Evolutionary conservation across 2,113 vertebrate species (phyloP).

Genomic region (Psilopogon haemacephalus): DNA sequence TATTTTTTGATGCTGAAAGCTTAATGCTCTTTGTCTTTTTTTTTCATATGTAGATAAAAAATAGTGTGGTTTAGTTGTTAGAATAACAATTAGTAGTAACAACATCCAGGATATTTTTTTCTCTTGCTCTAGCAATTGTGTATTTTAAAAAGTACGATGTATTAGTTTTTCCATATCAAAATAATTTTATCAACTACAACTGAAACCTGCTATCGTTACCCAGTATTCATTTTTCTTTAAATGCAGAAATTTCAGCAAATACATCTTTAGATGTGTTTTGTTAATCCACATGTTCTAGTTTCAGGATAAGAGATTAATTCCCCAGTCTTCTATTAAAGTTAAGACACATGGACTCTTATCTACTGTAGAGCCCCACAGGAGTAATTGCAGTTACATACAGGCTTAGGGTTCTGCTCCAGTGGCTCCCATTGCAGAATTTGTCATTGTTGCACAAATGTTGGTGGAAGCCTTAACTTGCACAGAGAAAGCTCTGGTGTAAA

Average conservation of each 20-base stretch:
- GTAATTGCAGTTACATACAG: background rate
- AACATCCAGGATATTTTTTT: background rate
- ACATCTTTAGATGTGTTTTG: background rate
- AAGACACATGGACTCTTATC: background rate
- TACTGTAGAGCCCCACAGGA: background rate
- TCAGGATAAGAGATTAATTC: background rate
- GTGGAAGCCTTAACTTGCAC: background rate
- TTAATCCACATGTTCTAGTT: background rate
- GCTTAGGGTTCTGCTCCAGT: background rate
- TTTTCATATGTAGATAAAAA: background rate
- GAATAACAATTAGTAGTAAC: background rate
- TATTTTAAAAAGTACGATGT: background rate
- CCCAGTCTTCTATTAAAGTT: background rate
- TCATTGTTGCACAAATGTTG: background rate
- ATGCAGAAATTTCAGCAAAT: background rate
- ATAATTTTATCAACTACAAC: background rate
- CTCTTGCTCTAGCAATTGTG: background rate
- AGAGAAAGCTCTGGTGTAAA: background rate
- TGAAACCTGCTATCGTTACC: background rate
- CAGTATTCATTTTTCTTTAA: background rate
- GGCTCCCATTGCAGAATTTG: background rate
- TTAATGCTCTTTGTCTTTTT: background rate
- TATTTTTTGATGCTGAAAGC: background rate
- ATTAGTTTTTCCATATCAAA: background rate
- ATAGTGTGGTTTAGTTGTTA: background rate